Base-by-base conservation (phyloP, 2,797 vertebrate species). In the Erpetoichthys calabaricus region DNA sequence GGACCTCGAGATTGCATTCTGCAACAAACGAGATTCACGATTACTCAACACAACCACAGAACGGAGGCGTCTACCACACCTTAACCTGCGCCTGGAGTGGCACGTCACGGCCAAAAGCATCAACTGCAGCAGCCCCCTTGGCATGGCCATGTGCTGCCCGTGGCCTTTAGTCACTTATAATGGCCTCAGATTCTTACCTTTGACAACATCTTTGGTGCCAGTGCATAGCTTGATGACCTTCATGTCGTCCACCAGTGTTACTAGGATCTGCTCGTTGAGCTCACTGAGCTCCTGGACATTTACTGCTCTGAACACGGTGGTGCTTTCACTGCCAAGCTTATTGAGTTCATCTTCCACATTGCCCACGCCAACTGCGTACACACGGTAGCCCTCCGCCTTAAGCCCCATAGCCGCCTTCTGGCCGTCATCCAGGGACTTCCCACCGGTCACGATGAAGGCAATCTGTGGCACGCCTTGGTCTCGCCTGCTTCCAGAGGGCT, bases 1-100 rank as follows among this genome's bases (percentile, higher is more conserved):
- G 83, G 66, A 99, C 88, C 10, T 97, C 94, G 59, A 98, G 56
- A 41, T 75, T 78, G 42, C 95, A 98, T 1, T 75, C 95, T 99
- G 73, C 42, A 63, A 71, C 62, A 63, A 9, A 75, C 44, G 70
- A 7, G 25, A 3, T 43, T 10, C 58, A 6, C 54, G 9, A 8
- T 3, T 1, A 25, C 25, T 49, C n/a, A 7, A 45, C 6, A 50
- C 41, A 4, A 6, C 57, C 6, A 25, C 25, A 44, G 41, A 57
- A 8, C 7, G n/a, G 8, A 4, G 42, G 46, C 8, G 6, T 9
- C 5, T n/a, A 5, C 49, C 3, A 42, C 45, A 6, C 4, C 7
- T 9, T 47, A 8, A 57, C n/a, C n/a, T n/a, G n/a, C n/a, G n/a
- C n/a, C n/a, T n/a, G n/a, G n/a, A n/a, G n/a, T n/a, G n/a, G n/a